Conservation (phyloP, 2,797 vertebrate species). For the Nothura maculosa region DNA sequence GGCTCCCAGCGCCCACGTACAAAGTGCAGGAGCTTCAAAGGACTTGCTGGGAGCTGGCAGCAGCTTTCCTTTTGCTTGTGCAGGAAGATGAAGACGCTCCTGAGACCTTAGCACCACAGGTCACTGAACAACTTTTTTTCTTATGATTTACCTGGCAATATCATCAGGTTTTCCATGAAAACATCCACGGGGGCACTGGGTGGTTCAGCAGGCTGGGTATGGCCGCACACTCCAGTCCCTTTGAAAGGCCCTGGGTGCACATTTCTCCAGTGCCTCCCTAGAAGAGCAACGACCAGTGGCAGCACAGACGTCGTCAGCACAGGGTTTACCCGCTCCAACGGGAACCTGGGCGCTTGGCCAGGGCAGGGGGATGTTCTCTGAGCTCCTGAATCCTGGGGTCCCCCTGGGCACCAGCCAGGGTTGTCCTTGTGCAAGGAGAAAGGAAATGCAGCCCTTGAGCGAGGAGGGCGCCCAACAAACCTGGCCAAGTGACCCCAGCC, state of each 20-base stretch:
- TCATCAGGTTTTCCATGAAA: background rate
- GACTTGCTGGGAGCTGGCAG: background rate
- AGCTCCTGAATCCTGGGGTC: background rate
- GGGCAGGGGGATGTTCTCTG: background rate
- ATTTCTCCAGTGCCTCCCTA: background rate
- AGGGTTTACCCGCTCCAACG: background rate
- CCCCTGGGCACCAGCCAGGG: background rate
- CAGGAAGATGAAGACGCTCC: background rate
- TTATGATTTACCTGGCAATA: accelerated
- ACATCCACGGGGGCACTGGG: accelerated
- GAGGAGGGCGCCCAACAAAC: background rate
- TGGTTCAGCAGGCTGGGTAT: background rate
- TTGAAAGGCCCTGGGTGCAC: background rate
- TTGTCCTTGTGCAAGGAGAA: background rate
- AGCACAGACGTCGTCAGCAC: background rate
- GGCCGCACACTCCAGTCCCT: accelerated
- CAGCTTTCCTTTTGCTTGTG: background rate
- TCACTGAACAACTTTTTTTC: background rate
- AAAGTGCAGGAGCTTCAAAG: background rate
- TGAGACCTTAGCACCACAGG: background rate
- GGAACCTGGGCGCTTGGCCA: too few species aligned
- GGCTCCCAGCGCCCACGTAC: accelerated
- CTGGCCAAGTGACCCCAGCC: too few species aligned
- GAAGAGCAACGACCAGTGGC: background rate
- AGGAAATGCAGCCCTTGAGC: background rate